Evolutionary conservation across 2,888 invertebrate species (phyloP), one percentile per base, ranked within the genome.

Genomic region (Adelphocoris suturalis): DNA sequence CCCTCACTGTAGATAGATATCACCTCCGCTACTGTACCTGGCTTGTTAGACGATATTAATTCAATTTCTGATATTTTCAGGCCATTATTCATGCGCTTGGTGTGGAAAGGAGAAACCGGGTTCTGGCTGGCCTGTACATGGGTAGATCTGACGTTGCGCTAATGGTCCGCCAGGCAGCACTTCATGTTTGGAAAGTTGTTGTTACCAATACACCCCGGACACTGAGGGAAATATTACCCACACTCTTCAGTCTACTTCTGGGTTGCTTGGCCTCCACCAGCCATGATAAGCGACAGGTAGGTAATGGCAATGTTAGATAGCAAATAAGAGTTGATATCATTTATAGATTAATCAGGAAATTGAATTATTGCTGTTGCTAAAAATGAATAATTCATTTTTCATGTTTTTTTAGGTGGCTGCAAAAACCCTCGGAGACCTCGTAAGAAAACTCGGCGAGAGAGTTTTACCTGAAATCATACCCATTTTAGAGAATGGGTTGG

Each of bases 101-200:
- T 0, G 96, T 95, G 0, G 98, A 99, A 92, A 94, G 99, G 78
- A 95, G 99, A 88, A 99, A 99, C 94, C 94, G 98, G 46, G 99
- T 99, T 61, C 94, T 99, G 87, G 98, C 99, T 37, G 98, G 98
- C 0, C 94, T 99, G 75, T 99, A 99, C 93, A 99, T 99, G 98
- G 98, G 99, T 3, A 95, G 99, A 89, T 98, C 98, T 86, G 99
- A 99, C 93, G 98, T 99, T 0, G 98, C 99, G 2, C 94, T 99
- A 86, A 97, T 98, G 96, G 99, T 99, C 37, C 95, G 99, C 0
- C 99, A 99, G 94, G 98, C 99, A 0, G 99, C 99, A 12, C 95
- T 99, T 90, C 99, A 99, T 93, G 99, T 99, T 0, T 99, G 99
- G 99, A 99, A 99, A 95, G 98, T 99, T 92, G 98, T 99, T 0